A percentile compares a stretch with the other conserved stretches of the same genome.
phyloP scores from a whole-genome alignment of 1,140 invertebrate genomes.

The Drosophila kohkoa region DNA sequence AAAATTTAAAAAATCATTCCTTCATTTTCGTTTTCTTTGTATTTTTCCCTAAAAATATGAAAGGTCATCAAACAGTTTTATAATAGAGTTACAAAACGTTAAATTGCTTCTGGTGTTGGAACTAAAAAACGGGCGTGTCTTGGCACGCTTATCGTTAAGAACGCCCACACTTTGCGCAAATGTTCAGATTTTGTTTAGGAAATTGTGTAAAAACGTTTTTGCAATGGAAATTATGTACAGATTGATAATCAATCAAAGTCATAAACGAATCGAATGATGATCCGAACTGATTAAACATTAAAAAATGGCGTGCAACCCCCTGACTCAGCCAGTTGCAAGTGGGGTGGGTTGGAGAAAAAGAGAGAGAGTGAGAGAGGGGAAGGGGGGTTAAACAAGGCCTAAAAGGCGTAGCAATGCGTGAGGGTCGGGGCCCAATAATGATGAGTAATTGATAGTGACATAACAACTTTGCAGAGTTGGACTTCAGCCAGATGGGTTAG shows the following conservation, averaged over 20 bases:
- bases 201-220: constrained; percentile 17
- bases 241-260: constrained; percentile 84
- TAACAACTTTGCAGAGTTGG: constrained; percentile 42
- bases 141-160: constrained; percentile 39
- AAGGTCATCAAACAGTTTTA: not conserved
- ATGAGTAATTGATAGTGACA: constrained; percentile 84
- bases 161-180: constrained; percentile 73
- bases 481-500: not conserved
- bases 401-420: constrained; percentile 53
- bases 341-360: constrained; percentile 16
- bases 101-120: not conserved
- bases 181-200: constrained; percentile 62
- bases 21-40: not conserved
- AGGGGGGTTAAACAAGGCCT: constrained; percentile 29
- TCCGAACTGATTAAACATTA: constrained; percentile 50
- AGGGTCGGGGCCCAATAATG: constrained; percentile 57
- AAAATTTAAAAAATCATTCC: too few species aligned
- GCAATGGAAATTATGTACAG: constrained; percentile 45
- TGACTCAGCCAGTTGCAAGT: not conserved
- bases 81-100: constrained; percentile 26
- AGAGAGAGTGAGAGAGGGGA: constrained; percentile 10
- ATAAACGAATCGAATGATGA: constrained; percentile 68
- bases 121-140: constrained; percentile 24
- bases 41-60: not conserved
- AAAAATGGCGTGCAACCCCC: constrained; percentile 67